phyloP scores from a whole-genome alignment of 2,888 invertebrate species.

The Onchidella celtica region DNA sequence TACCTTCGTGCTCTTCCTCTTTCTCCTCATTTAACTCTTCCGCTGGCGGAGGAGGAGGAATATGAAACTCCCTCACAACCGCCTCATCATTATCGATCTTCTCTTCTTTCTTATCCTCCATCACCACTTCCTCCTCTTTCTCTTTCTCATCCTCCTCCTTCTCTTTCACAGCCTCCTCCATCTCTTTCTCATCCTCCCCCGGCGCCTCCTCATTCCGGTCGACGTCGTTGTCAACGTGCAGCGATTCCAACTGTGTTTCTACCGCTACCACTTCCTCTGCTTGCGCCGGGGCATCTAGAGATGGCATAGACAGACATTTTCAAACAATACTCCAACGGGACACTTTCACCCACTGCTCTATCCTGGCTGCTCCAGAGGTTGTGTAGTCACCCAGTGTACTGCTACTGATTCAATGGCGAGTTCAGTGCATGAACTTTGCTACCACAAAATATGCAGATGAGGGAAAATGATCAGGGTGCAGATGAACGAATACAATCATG shows the following conservation, averaged over 20 bases:
- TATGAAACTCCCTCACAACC: neutral
- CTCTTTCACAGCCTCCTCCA: neutral
- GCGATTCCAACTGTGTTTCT: neutral
- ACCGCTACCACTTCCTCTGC: neutral
- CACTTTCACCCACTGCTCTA: no score
- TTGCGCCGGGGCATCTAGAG: neutral
- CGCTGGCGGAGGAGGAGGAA: neutral
- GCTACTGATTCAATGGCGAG: no score
- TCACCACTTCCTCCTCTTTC: neutral
- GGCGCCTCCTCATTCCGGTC: neutral
- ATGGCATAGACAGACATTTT: no score
- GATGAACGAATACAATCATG: no score
- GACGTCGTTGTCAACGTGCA: neutral
- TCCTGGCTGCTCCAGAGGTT: no score
- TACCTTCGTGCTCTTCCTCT: conserved; percentile 17
- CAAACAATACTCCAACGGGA: no score
- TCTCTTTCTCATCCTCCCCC: neutral
- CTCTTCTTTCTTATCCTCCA: neutral
- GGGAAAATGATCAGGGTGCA: no score
- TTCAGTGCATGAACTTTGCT: no score
- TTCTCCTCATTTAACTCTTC: neutral
- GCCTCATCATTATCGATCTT: neutral
- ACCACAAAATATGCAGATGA: no score
- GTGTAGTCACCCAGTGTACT: no score
- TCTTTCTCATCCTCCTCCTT: neutral